Evolutionary conservation across 2,113 vertebrate genomes (phyloP).

Genomic region (Tursiops truncatus): DNA sequence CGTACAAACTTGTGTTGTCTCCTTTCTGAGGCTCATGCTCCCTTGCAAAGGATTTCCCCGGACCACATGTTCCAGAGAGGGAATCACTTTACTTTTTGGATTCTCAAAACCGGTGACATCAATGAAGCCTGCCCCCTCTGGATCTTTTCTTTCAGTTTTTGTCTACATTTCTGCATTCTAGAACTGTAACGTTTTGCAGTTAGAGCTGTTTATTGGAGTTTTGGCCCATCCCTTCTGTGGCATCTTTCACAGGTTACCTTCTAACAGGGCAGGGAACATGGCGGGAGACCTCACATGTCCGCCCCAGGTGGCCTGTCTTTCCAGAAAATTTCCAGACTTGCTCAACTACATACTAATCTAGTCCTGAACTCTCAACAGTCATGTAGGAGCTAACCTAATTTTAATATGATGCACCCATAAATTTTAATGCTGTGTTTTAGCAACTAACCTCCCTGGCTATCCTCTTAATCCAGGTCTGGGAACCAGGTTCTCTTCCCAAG

Average conservation of each 20-base stretch:
- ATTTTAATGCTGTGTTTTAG: conserved; percentile 21
- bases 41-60: neutral
- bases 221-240: neutral
- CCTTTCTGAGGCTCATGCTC: neutral
- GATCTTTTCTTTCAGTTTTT: neutral
- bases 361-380: neutral
- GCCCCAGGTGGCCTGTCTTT: neutral
- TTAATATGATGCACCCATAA: neutral
- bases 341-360: neutral
- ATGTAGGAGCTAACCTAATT: neutral
- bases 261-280: neutral
- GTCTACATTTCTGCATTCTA: neutral
- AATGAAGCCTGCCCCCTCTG: neutral
- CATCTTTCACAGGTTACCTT: neutral
- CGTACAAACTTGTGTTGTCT: neutral
- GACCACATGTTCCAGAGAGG: neutral
- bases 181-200: neutral
- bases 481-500: neutral
- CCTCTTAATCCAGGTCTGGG: conserved; percentile 2
- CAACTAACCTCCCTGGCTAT: neutral
- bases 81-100: neutral
- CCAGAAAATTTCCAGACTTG: neutral
- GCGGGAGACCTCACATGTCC: neutral
- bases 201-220: neutral
- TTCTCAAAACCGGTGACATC: neutral